Conservation (phyloP, 2,113 vertebrate genomes). For the Acrocephalus kingi region DNA sequence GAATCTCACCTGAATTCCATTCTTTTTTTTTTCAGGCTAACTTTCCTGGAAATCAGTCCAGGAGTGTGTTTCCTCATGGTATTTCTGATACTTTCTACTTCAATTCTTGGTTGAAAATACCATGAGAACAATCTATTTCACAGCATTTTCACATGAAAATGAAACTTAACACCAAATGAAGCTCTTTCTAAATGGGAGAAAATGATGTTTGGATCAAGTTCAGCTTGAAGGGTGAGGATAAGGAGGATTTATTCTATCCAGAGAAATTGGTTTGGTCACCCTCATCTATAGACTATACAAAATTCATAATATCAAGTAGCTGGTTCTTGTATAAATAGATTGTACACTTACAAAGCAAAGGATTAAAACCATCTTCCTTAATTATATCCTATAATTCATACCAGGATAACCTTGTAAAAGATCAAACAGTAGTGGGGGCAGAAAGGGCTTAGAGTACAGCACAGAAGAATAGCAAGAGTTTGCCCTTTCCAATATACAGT, state of each 20-base stretch:
- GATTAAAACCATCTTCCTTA: constrained; percentile 49
- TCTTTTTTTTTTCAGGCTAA: background rate
- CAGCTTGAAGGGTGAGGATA: background rate
- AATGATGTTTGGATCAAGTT: background rate
- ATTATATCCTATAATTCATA: constrained; percentile 42
- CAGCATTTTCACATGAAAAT: background rate
- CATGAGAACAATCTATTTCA: background rate
- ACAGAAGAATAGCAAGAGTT: background rate
- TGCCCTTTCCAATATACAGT: background rate
- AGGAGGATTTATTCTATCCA: constrained; percentile 37
- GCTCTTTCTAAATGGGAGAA: background rate
- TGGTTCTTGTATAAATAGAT: constrained; percentile 47
- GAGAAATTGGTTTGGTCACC: constrained; percentile 40
- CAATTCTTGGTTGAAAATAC: background rate
- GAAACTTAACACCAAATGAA: background rate
- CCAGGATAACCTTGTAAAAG: constrained; percentile 46
- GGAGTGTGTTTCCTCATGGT: background rate
- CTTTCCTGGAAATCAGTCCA: background rate
- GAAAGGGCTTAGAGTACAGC: background rate
- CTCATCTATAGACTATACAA: background rate
- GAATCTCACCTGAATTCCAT: background rate
- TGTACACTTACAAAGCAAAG: constrained; percentile 44
- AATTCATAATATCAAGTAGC: constrained; percentile 8
- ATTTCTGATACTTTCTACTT: background rate
- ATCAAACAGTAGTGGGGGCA: constrained; percentile 16